phyloP scores from a whole-genome alignment of 2,888 invertebrate species.

The Xanthia icteritia region DNA sequence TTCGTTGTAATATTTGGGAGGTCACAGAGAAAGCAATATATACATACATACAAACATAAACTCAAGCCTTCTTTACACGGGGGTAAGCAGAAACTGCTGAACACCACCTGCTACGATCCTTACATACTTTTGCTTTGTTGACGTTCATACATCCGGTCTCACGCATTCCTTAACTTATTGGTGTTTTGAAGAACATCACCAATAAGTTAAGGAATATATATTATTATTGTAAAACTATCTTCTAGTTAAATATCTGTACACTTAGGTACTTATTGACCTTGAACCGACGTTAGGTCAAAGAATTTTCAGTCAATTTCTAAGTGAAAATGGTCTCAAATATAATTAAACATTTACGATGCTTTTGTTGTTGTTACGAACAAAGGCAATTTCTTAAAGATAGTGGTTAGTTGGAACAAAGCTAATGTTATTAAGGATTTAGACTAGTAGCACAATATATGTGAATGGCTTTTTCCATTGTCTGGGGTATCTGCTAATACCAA shows the following conservation, averaged over 20 bases:
- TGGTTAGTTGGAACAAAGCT: slow-evolving; percentile 39
- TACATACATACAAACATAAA: too few species aligned
- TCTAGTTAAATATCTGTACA: background rate
- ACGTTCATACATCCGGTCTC: too few species aligned
- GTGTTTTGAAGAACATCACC: too few species aligned
- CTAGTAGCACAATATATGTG: background rate
- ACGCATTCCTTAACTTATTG: too few species aligned
- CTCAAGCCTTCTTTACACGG: too few species aligned
- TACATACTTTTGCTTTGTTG: too few species aligned
- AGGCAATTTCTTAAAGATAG: slow-evolving; percentile 43
- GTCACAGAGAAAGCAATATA: too few species aligned
- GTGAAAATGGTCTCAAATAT: slow-evolving; percentile 56
- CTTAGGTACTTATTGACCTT: slow-evolving; percentile 23
- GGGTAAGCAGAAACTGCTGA: too few species aligned
- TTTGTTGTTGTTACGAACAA: slow-evolving; percentile 61
- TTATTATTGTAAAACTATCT: background rate
- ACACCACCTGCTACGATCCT: too few species aligned
- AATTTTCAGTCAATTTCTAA: slow-evolving; percentile 42
- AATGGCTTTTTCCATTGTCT: too few species aligned
- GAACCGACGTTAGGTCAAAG: slow-evolving; percentile 19
- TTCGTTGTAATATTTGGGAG: too few species aligned
- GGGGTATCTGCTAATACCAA: background rate
- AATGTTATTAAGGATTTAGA: slow-evolving; percentile 29
- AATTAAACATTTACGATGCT: slow-evolving; percentile 59
- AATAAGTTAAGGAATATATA: background rate